Evolutionary conservation across 2,113 vertebrate species (phyloP).

Genomic region (Macrotus californicus): DNA sequence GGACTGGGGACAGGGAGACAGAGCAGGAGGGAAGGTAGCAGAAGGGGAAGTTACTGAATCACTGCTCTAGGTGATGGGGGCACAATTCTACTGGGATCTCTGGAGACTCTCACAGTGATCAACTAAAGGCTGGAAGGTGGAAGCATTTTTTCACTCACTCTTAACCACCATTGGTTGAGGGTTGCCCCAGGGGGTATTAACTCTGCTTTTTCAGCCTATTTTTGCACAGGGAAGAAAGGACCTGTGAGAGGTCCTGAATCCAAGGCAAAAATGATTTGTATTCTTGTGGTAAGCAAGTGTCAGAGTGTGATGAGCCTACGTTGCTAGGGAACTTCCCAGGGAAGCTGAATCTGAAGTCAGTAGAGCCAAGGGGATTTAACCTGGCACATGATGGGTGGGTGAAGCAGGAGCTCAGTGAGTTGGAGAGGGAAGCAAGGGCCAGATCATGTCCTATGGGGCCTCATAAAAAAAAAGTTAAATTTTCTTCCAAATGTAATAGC

Average conservation of each 20-base stretch:
- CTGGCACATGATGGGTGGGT: fast-evolving
- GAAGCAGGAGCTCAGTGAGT: neutral
- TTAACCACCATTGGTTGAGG: neutral
- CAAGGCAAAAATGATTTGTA: neutral
- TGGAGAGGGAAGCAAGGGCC: neutral
- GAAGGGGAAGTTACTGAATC: neutral
- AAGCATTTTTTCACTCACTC: neutral
- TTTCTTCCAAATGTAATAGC: neutral
- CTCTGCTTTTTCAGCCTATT: neutral
- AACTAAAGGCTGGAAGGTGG: neutral
- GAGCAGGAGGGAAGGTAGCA: no score
- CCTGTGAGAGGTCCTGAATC: neutral
- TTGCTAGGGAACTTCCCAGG: neutral
- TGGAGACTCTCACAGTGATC: neutral
- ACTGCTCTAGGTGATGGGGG: neutral
- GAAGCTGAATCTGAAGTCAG: neutral
- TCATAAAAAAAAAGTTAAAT: neutral
- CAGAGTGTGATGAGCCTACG: neutral
- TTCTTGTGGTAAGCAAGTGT: neutral
- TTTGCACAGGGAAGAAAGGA: neutral
- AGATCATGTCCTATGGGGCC: neutral
- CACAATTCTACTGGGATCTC: neutral
- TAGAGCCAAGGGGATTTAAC: neutral
- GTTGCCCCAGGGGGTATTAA: neutral
- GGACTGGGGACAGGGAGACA: neutral